Percentiles rank a stretch among this genome's conserved stretches.
These are phyloP conservation scores for Tichodroma muraria DNA, from an alignment of 2,113 vertebrate species.

Conservation along the genomic window DNA sequence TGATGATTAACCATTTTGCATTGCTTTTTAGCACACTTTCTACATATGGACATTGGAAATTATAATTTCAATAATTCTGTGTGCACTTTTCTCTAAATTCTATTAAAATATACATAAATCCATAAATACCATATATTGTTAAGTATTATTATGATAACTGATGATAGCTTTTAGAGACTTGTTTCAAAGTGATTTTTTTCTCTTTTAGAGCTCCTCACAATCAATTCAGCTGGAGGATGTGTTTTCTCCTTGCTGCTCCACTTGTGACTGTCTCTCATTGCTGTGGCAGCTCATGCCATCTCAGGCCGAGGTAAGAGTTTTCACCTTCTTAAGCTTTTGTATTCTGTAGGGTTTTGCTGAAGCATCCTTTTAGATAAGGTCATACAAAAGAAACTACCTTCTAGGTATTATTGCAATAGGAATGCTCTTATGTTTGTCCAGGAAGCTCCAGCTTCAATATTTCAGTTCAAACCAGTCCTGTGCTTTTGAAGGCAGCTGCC, in stretches of 20 bases:
- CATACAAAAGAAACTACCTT: neutral
- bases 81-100: neutral
- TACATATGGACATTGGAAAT: neutral
- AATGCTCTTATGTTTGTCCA: neutral
- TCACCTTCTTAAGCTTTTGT: neutral
- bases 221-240: neutral
- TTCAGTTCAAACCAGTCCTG: neutral
- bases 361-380: neutral
- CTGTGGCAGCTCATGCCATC: neutral
- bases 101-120: neutral
- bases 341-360: neutral
- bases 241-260: neutral
- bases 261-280: neutral
- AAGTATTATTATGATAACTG: neutral
- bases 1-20: neutral
- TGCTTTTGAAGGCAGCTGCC: neutral
- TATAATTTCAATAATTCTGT: neutral
- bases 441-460: neutral
- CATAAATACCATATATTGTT: too few species aligned
- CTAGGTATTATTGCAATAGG: neutral
- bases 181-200: neutral
- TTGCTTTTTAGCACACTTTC: neutral
- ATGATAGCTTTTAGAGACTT: neutral
- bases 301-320: constrained; percentile 3
- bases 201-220: neutral